phyloP scores from a whole-genome alignment of 2,113 vertebrate genomes.

The Nanger granti region DNA sequence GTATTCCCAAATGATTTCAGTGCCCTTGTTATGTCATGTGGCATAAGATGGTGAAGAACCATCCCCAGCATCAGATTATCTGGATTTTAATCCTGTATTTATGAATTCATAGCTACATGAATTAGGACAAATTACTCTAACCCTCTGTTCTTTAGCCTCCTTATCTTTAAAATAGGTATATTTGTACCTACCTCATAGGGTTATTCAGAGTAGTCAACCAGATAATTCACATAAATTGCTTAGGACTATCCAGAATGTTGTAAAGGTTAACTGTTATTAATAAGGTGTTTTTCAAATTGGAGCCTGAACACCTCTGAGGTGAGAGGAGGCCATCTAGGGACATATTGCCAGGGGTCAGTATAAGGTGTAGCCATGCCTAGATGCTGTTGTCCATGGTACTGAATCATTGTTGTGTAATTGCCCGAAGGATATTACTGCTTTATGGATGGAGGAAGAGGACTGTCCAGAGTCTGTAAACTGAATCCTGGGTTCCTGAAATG shows the following conservation, averaged over 20 bases:
- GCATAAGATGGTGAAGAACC: not conserved
- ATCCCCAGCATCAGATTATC: not conserved
- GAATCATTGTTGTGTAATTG: not conserved
- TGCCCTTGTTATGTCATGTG: not conserved
- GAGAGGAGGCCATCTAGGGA: not conserved
- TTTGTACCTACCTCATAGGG: not conserved
- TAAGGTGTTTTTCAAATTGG: not conserved
- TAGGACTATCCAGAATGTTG: not conserved
- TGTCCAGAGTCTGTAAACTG: not conserved
- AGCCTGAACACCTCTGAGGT: not conserved
- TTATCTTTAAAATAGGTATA: conserved; percentile 15
- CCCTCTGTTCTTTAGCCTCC: not conserved
- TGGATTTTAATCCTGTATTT: not conserved
- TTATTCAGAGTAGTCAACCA: not conserved
- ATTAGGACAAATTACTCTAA: not conserved
- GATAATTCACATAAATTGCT: not conserved
- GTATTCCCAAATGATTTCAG: not conserved
- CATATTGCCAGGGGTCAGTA: not conserved
- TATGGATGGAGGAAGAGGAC: not conserved
- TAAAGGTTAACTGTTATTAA: not conserved
- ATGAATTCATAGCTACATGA: not conserved
- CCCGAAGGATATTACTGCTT: not conserved
- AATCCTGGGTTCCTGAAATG: not conserved
- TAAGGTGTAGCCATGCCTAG: not conserved
- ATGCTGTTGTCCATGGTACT: conserved; percentile 38